Percentiles rank a stretch among this genome's conserved stretches.
Evolutionary conservation across 1,140 invertebrate genomes (phyloP).

Genomic region (Drosophila lacertosa): DNA sequence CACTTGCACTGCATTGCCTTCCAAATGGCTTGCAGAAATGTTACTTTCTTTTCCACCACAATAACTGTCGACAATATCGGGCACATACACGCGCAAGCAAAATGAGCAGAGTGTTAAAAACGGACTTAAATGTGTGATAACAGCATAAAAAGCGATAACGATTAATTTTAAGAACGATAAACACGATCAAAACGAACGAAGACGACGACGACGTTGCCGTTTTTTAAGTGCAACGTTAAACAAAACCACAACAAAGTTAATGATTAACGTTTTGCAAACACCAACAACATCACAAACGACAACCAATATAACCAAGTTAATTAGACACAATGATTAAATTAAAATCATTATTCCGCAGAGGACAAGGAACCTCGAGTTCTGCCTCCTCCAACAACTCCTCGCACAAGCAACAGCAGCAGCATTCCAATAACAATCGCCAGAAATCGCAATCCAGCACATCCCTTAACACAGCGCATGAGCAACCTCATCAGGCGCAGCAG

Average conservation of each 20-base stretch:
- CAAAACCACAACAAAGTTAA: slow-evolving; percentile 37
- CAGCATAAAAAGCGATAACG: slow-evolving; percentile 39
- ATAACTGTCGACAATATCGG: slow-evolving; percentile 11
- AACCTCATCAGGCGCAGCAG: slow-evolving; percentile 50
- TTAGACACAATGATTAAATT: slow-evolving; percentile 90
- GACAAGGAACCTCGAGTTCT: slow-evolving; percentile 85
- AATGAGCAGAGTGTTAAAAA: slow-evolving; percentile 45
- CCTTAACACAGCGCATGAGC: slow-evolving; percentile 74
- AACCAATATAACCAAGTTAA: slow-evolving; percentile 14
- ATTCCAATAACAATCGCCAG: slow-evolving; percentile 76
- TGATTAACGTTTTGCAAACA: slow-evolving; percentile 63
- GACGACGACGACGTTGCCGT: slow-evolving; percentile 29
- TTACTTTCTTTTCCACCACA: slow-evolving; percentile 49
- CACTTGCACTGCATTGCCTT: slow-evolving; percentile 36
- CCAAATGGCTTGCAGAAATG: slow-evolving; percentile 40
- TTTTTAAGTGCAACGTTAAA: slow-evolving; percentile 31
- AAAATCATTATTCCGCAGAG: slow-evolving; percentile 92
- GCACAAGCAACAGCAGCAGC: slow-evolving; percentile 67
- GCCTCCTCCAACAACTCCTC: slow-evolving; percentile 73
- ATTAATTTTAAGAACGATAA: slow-evolving; percentile 26
- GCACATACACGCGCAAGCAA: slow-evolving; percentile 7
- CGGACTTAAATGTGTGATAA: slow-evolving; percentile 49
- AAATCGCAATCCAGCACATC: slow-evolving; percentile 80
- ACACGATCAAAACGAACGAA: slow-evolving; percentile 26
- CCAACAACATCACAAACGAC: slow-evolving; percentile 8